A percentile compares a stretch with the other conserved stretches of the same genome.
phyloP scores from a whole-genome alignment of 2,888 invertebrate genomes.

The Melinopterus prodromus region DNA sequence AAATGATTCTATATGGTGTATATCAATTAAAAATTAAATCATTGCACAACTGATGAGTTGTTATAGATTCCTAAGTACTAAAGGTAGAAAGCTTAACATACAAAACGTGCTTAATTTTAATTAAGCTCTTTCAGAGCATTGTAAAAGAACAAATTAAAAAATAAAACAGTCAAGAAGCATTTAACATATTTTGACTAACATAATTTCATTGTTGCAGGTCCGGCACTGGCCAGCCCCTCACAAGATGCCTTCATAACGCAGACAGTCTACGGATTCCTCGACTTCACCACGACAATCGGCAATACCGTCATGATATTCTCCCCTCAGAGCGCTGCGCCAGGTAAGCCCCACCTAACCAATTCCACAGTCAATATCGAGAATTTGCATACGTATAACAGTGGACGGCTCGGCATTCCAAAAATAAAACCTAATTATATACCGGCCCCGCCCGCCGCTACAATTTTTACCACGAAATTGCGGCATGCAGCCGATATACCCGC shows the following conservation, averaged over 20 bases:
- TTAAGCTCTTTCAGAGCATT: no score
- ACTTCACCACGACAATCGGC: slow-evolving; percentile 93
- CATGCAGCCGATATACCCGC: not conserved
- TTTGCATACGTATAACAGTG: slow-evolving; percentile 13
- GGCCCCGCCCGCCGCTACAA: not conserved
- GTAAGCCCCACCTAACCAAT: slow-evolving; percentile 55
- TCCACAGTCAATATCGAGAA: slow-evolving; percentile 15
- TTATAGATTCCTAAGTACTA: no score
- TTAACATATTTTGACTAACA: no score
- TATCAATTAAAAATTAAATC: no score
- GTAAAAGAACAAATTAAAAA: no score
- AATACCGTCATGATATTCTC: slow-evolving; percentile 96
- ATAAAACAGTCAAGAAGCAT: no score
- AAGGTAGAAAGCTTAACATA: no score
- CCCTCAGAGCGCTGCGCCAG: slow-evolving; percentile 82
- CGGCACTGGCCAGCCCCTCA: slow-evolving; percentile 25
- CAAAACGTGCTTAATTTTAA: no score
- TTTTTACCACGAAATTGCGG: not conserved
- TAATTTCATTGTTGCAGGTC: slow-evolving; percentile 8
- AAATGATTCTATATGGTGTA: no score
- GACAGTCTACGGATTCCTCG: slow-evolving; percentile 92
- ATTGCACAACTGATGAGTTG: no score
- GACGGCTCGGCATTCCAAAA: not conserved
- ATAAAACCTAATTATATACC: not conserved
- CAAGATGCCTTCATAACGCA: slow-evolving; percentile 74